Base-by-base conservation (phyloP, 2,797 vertebrate species). In the Falco novaeseelandiae region DNA sequence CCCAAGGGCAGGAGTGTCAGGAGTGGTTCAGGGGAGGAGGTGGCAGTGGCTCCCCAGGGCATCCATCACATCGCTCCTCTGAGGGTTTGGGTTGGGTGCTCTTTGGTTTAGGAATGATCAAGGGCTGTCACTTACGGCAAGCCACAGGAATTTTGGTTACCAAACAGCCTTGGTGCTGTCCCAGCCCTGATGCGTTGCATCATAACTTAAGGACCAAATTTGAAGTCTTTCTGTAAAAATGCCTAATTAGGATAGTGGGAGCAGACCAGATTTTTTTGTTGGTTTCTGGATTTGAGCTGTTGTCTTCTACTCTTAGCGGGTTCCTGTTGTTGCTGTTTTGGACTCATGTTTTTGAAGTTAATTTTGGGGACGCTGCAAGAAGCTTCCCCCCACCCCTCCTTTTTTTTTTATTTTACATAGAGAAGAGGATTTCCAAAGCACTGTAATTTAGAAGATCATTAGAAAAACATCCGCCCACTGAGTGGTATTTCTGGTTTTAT, bases 131-230 rank as follows among this genome's bases (percentile, higher is more conserved):
- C n/a, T 34, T 30, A 4, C 5, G 26, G 25, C 30, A 27, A 30
- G 26, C 46, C 14, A 5, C 30, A 6, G 27, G 36, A 48, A 9
- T 36, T 57, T 2, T 21, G 38, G 27, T 34, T 38, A 12, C 23
- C 30, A 7, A 12, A 49, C 9, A 20, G 34, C 42, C 15, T 12
- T 16, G 3, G 61, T 16, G 11, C 52, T 18, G 3, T 11, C 8
- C 7, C 23, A 42, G 42, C n/a, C 17, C 46, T 34, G 38, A 6
- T 30, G 7, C 0, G 3, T 22, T 6, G 7, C 34, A 4, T 12
- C 14, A 2, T 36, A 18, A 18, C 7, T 1, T 8, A 23, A 48
- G 21, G 17, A 29, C 36, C 29, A 18, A 10, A 46, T 22, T 3
- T n/a, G 44, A 65, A 26, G 23, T 18, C 14, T 52, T 38, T 8